Percentiles rank a stretch among this genome's conserved stretches.
Conservation (phyloP, 2,888 invertebrate species). For the Miltochrista miniata region DNA sequence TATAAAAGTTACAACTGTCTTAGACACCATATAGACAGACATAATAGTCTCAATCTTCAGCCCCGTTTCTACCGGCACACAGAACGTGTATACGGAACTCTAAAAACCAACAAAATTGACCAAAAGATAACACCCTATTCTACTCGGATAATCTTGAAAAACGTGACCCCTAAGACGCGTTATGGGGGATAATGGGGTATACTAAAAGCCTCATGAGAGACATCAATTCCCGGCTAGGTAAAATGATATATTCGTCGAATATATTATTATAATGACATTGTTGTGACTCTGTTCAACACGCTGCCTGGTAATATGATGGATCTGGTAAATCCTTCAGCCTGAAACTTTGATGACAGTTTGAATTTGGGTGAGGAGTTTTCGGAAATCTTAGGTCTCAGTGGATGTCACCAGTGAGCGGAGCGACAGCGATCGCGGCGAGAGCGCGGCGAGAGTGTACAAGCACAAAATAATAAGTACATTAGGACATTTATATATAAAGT, state of each 20-base stretch:
- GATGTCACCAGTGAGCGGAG: too few species aligned
- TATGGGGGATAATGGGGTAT: conserved; percentile 17
- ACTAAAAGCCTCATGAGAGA: conserved; percentile 16
- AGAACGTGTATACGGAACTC: too few species aligned
- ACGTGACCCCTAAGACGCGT: conserved; percentile 21
- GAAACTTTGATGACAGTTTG: background rate
- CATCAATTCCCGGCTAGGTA: conserved; percentile 9
- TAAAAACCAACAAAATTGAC: conserved; percentile 11
- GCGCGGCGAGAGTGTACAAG: too few species aligned
- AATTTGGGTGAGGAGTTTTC: background rate
- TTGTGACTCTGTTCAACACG: background rate
- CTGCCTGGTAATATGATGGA: conserved; percentile 3
- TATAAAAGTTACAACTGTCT: too few species aligned
- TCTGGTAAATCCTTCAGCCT: background rate
- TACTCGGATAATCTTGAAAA: conserved; percentile 37
- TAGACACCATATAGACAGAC: too few species aligned
- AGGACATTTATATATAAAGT: too few species aligned
- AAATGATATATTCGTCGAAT: conserved; percentile 3
- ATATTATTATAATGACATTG: conserved; percentile 3
- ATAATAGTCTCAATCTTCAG: too few species aligned
- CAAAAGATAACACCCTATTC: conserved; percentile 11
- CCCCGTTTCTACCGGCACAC: too few species aligned
- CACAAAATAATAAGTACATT: too few species aligned
- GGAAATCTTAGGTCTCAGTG: too few species aligned
- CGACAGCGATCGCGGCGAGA: too few species aligned